phyloP scores from a whole-genome alignment of 1,140 invertebrate species.

The Drosophila nannoptera region DNA sequence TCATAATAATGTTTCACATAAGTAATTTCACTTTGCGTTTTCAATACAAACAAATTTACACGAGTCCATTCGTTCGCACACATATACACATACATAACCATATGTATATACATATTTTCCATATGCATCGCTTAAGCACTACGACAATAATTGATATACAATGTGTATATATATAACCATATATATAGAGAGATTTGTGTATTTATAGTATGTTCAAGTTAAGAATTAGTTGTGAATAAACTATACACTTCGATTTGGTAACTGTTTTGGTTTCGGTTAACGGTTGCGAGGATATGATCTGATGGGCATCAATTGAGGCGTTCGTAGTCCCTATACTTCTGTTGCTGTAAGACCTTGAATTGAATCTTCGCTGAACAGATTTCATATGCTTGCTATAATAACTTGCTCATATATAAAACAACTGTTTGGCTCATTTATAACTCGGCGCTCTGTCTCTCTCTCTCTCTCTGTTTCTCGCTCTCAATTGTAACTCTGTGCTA shows the following conservation, averaged over 20 bases:
- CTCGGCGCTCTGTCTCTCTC: neutral
- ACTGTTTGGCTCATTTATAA: slow-evolving; percentile 9
- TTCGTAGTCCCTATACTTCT: neutral
- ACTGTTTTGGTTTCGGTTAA: slow-evolving; percentile 44
- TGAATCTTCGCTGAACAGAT: slow-evolving; percentile 19
- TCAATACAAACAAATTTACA: slow-evolving; percentile 76
- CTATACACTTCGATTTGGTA: slow-evolving; percentile 46
- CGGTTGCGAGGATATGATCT: slow-evolving; percentile 49
- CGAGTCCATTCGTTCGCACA: slow-evolving; percentile 46
- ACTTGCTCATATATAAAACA: slow-evolving; percentile 31
- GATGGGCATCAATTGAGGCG: slow-evolving; percentile 13
- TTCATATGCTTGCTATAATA: slow-evolving; percentile 36
- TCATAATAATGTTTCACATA: slow-evolving; percentile 70
- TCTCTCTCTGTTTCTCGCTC: no score
- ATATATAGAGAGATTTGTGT: no score
- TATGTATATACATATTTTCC: neutral
- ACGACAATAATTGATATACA: slow-evolving; percentile 76
- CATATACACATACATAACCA: neutral
- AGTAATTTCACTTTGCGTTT: slow-evolving; percentile 54
- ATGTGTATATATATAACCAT: slow-evolving; percentile 51
- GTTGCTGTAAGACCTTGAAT: neutral
- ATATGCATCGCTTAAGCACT: slow-evolving; percentile 50
- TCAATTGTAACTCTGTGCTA: no score
- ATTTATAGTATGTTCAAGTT: slow-evolving; percentile 38
- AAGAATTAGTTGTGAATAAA: slow-evolving; percentile 43